Percentiles rank a stretch among this genome's conserved stretches.
Conservation (phyloP, 2,888 invertebrate genomes). For the Tholera decimalis region DNA sequence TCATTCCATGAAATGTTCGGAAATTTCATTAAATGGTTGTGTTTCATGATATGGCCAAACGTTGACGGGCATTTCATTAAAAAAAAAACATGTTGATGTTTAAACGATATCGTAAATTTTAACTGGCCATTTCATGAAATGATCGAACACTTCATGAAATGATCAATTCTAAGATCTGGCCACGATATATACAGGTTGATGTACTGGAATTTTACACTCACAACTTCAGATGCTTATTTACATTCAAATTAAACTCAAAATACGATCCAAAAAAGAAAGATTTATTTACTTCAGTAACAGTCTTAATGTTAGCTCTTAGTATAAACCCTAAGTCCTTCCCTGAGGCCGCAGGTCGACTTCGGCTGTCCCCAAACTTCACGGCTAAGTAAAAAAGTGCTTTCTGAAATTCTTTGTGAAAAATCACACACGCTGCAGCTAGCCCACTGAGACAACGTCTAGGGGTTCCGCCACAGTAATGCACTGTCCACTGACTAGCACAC, state of each 20-base stretch:
- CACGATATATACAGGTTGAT: too few relatives aligned
- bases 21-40: too few relatives aligned
- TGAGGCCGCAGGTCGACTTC: slow-evolving; percentile 55
- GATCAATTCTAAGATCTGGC: too few relatives aligned
- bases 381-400: slow-evolving; percentile 66
- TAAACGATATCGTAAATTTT: too few relatives aligned
- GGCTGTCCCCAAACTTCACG: slow-evolving; percentile 61
- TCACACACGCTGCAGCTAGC: slow-evolving; percentile 75
- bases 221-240: too few relatives aligned
- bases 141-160: too few relatives aligned
- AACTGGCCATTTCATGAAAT: too few relatives aligned
- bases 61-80: too few relatives aligned
- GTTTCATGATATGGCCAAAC: too few relatives aligned
- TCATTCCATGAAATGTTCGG: too few relatives aligned
- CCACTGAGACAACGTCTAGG: slow-evolving; percentile 73
- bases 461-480: slow-evolving; percentile 76
- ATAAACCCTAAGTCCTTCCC: slow-evolving; percentile 65
- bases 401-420: slow-evolving; percentile 62
- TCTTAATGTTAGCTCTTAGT: slow-evolving; percentile 63
- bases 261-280: slow-evolving; percentile 48
- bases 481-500: slow-evolving; percentile 49
- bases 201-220: too few relatives aligned
- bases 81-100: too few relatives aligned
- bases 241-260: slow-evolving; percentile 27
- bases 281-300: slow-evolving; percentile 67